Evolutionary conservation across 2,888 invertebrate genomes (phyloP).

Genomic region (Orthonevra nobilis): DNA sequence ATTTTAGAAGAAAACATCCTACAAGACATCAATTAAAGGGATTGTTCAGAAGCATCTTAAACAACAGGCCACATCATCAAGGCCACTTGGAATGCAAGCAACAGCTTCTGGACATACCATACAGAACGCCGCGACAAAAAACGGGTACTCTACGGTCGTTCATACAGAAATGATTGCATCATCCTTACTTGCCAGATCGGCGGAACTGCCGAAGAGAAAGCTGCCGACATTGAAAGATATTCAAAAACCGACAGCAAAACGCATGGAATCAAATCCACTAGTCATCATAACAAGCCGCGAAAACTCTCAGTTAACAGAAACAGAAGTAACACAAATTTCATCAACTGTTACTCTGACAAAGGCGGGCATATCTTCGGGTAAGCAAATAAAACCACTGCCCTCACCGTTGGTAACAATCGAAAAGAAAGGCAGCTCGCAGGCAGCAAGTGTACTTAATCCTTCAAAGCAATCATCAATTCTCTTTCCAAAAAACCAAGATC

Average conservation of each 20-base stretch:
- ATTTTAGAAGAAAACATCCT: slow-evolving; percentile 37
- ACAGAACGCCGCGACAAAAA: slow-evolving; percentile 34
- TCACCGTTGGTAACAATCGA: slow-evolving; percentile 56
- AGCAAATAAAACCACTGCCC: slow-evolving; percentile 30
- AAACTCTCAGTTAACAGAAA: slow-evolving; percentile 1
- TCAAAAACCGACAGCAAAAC: not conserved
- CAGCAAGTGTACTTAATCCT: slow-evolving; percentile 12
- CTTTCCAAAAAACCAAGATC: slow-evolving; percentile 19
- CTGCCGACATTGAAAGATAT: slow-evolving; percentile 38
- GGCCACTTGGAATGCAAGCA: not conserved
- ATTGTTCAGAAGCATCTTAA: too few relatives aligned
- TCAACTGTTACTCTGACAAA: slow-evolving; percentile 63
- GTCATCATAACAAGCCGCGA: not conserved
- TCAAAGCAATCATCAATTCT: slow-evolving; percentile 36
- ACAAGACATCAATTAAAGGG: too few relatives aligned
- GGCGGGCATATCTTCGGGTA: not conserved
- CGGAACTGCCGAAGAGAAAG: slow-evolving; percentile 8
- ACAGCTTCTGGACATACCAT: slow-evolving; percentile 6
- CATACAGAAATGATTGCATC: slow-evolving; percentile 32
- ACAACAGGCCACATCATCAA: slow-evolving; percentile 9
- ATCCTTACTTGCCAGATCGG: slow-evolving; percentile 1
- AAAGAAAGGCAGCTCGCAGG: slow-evolving; percentile 24
- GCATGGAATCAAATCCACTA: slow-evolving; percentile 11
- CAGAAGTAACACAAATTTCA: slow-evolving; percentile 58
- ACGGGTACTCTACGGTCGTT: slow-evolving; percentile 7